Evolutionary conservation across 2,797 vertebrate genomes (phyloP), one percentile per base, ranked within the genome.

Genomic region (Paedocypris micromegethes): DNA sequence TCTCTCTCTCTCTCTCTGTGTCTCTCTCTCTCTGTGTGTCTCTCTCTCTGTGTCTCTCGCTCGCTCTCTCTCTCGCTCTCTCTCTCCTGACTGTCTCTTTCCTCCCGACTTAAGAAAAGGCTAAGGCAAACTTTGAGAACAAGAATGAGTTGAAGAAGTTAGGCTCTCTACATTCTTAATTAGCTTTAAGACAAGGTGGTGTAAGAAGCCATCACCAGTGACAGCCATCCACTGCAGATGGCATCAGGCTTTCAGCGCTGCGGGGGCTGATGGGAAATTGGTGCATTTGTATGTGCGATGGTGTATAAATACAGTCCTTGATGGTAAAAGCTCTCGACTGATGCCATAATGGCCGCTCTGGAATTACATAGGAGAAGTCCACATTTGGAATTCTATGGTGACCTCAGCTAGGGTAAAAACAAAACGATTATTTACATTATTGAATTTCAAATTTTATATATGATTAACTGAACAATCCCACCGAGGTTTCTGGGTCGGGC

Each of bases 151-250:
- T 85, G 75, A 83, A 82, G 79, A 84, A 69, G 53, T 70, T 69
- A 64, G 77, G 77, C 76, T 82, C 79, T 78, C 81, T 81, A 82
- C 55, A 83, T 83, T 82, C 83, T 83, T 86, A 87, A 89, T 88
- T 84, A 79, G 80, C 82, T 84, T 81, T 81, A 77, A 83, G 85
- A 83, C 76, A 79, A 80, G 70, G 64, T 77, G 61, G 77, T 82
- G 82, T 77, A 55, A 74, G 69, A 78, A 74, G 78, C 66, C 83
- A 85, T 85, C 78, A 79, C 76, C 80, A 83, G 80, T 86, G 86
- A 85, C 84, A 83, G 82, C 77, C 78, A 80, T 86, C 82, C 77
- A 70, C 61, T 80, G 70, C 74, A 70, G 74, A 70, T 72, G 72
- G 72, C 80, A 73, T 72, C 75, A 37, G 80, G 76, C 82, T 78